Percentiles rank a stretch among this genome's conserved stretches.
phyloP scores from a whole-genome alignment of 2,797 vertebrate genomes.

The Poeciliopsis infans region DNA sequence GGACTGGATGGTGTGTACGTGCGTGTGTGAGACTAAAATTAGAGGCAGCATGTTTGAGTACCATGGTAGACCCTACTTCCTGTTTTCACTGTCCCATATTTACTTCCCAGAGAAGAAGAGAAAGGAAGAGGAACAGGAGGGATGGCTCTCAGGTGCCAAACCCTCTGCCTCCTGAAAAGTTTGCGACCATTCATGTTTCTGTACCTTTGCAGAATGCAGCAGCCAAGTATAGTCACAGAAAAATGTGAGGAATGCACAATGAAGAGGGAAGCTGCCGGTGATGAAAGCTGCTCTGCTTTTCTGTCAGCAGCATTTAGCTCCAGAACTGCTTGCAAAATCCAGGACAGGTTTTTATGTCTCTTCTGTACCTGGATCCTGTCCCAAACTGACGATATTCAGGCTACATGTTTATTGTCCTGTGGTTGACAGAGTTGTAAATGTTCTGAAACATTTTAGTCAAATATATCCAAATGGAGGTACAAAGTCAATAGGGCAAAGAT shows the following conservation, averaged over 20 bases:
- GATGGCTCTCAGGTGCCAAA: conserved; percentile 39
- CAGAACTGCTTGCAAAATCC: not conserved
- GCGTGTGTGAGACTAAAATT: conserved; percentile 70
- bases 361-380: not conserved
- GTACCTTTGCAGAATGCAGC: not conserved
- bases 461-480: not conserved
- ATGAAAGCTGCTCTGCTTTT: conserved; percentile 10
- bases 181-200: conserved; percentile 11
- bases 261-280: conserved; percentile 9
- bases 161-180: not conserved
- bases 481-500: not conserved
- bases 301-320: conserved; percentile 19
- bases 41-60: conserved; percentile 77
- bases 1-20: conserved; percentile 45
- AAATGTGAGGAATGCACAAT: conserved; percentile 30
- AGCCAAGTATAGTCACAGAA: not conserved
- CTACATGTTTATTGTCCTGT: not conserved
- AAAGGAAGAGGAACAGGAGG: conserved; percentile 43
- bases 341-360: not conserved
- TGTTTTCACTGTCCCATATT: conserved; percentile 82
- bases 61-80: conserved; percentile 80
- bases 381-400: not conserved
- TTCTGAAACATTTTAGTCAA: not conserved
- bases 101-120: conserved; percentile 72
- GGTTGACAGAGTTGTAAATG: not conserved